Percentiles rank a stretch among this genome's conserved stretches.
Evolutionary conservation across 2,113 vertebrate species (phyloP).

Genomic region (Columba livia): DNA sequence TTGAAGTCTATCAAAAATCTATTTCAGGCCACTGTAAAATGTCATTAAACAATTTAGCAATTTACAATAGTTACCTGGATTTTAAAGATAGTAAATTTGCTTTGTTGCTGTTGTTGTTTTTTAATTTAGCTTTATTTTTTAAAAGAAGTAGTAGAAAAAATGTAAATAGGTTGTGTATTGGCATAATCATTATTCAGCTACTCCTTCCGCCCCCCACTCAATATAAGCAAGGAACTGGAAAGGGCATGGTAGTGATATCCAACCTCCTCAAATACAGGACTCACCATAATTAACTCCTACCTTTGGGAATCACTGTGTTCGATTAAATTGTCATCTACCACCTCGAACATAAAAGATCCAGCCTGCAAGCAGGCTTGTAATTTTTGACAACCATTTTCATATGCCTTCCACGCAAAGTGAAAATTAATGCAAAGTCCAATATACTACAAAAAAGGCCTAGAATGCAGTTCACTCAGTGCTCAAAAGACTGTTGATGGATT

Average conservation of each 20-base stretch:
- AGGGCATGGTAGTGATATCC: background rate
- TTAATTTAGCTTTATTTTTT: background rate
- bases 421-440: background rate
- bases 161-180: background rate
- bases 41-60: background rate
- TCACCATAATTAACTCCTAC: background rate
- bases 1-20: conserved; percentile 5
- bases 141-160: background rate
- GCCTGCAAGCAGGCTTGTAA: background rate
- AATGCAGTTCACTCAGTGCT: background rate
- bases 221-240: background rate
- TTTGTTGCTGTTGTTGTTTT: background rate
- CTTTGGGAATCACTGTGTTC: background rate
- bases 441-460: background rate
- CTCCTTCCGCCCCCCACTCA: background rate
- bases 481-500: background rate
- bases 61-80: background rate
- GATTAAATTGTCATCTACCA: background rate
- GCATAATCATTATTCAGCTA: background rate
- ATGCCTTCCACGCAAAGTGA: background rate
- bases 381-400: background rate
- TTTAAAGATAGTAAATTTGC: background rate
- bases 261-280: background rate
- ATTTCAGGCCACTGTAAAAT: background rate
- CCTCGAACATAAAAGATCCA: background rate